These are phyloP conservation scores for Synodontis membranacea DNA, from an alignment of 2,113 vertebrate genomes.

Conservation along the genomic window DNA sequence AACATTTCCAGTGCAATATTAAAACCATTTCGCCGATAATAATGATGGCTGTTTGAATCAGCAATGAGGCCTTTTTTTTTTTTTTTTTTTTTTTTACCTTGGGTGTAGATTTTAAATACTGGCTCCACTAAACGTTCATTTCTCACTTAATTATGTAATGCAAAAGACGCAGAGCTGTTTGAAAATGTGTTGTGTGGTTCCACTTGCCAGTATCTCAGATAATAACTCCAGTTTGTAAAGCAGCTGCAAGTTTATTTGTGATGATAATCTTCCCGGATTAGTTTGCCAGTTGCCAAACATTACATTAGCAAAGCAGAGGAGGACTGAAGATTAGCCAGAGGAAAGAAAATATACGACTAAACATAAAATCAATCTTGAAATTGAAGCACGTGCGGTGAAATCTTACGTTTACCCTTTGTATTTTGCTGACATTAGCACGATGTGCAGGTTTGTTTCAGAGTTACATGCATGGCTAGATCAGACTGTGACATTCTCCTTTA, in stretches of 20 bases:
- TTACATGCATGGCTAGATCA: background rate
- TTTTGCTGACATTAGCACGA: background rate
- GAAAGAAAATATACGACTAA: background rate
- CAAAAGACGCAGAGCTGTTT: too few species aligned
- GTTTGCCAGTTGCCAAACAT: background rate
- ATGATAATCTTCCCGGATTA: background rate
- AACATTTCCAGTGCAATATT: constrained; percentile 10
- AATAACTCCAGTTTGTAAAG: background rate
- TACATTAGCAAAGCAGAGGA: background rate
- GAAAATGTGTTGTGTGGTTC: too few species aligned
- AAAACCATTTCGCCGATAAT: constrained; percentile 20
- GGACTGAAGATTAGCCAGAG: background rate
- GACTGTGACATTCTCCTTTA: background rate
- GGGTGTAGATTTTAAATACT: background rate
- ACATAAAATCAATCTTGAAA: background rate
- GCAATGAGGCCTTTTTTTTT: background rate
- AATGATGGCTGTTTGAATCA: constrained; percentile 13
- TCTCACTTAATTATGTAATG: background rate
- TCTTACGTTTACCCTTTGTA: background rate
- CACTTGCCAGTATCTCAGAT: background rate
- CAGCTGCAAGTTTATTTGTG: constrained; percentile 1
- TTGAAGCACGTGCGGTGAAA: background rate
- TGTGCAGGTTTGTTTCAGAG: background rate
- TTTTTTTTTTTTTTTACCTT: too few species aligned
- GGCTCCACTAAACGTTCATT: background rate